phyloP scores from a whole-genome alignment of 2,113 vertebrate genomes.

The Pseudorasbora parva region DNA sequence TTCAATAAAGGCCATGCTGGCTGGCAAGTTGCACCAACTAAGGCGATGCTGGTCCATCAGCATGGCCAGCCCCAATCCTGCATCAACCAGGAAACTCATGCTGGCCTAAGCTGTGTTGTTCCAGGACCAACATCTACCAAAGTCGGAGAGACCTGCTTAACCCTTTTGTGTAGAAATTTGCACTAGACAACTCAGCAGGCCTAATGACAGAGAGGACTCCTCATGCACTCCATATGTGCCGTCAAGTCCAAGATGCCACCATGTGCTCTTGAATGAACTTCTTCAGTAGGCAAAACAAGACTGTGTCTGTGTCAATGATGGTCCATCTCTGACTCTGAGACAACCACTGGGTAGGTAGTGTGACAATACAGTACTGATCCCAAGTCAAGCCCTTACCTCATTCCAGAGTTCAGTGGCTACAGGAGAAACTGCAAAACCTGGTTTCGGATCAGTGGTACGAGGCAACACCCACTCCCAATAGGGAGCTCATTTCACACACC shows the following conservation, averaged over 20 bases:
- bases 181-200: conserved; percentile 17
- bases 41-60: background rate
- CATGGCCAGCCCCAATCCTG: background rate
- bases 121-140: background rate
- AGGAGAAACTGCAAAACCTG: background rate
- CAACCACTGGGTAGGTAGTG: conserved; percentile 36
- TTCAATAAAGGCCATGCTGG: conserved; percentile 12
- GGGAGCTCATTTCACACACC: conserved; percentile 65
- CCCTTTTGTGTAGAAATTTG: conserved; percentile 1
- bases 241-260: background rate
- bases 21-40: background rate
- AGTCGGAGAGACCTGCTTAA: background rate
- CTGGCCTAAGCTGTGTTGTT: background rate
- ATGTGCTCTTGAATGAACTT: conserved; percentile 33
- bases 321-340: conserved; percentile 24
- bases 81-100: conserved; percentile 15
- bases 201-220: conserved; percentile 27
- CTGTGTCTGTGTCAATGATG: conserved; percentile 51
- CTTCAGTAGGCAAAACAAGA: conserved; percentile 36
- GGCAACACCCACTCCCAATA: conserved; percentile 39
- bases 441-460: conserved; percentile 41
- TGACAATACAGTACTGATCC: conserved; percentile 11
- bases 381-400: background rate
- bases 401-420: background rate
- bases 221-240: background rate